A percentile compares a stretch with the other conserved stretches of the same genome.
phyloP scores from a whole-genome alignment of 2,113 vertebrate genomes.

The Lampris incognitus region DNA sequence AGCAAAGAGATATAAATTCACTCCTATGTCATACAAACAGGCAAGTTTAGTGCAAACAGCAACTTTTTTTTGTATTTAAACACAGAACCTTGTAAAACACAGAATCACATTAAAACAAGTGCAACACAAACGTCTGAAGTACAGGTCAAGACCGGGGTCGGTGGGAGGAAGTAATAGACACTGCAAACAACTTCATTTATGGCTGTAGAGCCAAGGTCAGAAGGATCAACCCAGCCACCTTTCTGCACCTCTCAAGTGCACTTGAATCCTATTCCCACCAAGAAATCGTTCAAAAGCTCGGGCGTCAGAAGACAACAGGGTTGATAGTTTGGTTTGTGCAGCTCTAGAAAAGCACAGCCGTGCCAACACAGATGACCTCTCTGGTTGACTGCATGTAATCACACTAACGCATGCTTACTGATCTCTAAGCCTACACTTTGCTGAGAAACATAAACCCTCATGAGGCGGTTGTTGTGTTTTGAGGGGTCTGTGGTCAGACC shows the following conservation, averaged over 20 bases:
- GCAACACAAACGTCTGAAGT: slow-evolving; percentile 58
- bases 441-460: slow-evolving; percentile 31
- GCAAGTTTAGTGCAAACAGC: slow-evolving; percentile 79
- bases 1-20: slow-evolving; percentile 75
- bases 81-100: slow-evolving; percentile 20
- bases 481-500: slow-evolving; percentile 6
- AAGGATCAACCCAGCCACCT: slow-evolving; percentile 5
- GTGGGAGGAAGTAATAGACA: slow-evolving; percentile 46
- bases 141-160: slow-evolving; percentile 66
- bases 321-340: slow-evolving; percentile 32
- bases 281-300: slow-evolving; percentile 5
- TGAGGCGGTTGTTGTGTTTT: slow-evolving; percentile 27
- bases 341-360: slow-evolving; percentile 50
- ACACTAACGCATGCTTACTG: slow-evolving; percentile 72
- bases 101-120: slow-evolving; percentile 59
- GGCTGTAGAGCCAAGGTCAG: slow-evolving; percentile 6
- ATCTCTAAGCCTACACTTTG: slow-evolving; percentile 31
- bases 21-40: slow-evolving; percentile 76
- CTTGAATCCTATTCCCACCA: slow-evolving; percentile 34
- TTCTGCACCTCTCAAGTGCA: slow-evolving; percentile 43
- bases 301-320: slow-evolving; percentile 23
- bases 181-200: slow-evolving; percentile 55
- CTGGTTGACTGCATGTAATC: slow-evolving; percentile 40
- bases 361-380: slow-evolving; percentile 63
- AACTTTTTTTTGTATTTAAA: slow-evolving; percentile 25